Conservation (phyloP, 2,113 vertebrate genomes). For the Triplophysa rosa region DNA sequence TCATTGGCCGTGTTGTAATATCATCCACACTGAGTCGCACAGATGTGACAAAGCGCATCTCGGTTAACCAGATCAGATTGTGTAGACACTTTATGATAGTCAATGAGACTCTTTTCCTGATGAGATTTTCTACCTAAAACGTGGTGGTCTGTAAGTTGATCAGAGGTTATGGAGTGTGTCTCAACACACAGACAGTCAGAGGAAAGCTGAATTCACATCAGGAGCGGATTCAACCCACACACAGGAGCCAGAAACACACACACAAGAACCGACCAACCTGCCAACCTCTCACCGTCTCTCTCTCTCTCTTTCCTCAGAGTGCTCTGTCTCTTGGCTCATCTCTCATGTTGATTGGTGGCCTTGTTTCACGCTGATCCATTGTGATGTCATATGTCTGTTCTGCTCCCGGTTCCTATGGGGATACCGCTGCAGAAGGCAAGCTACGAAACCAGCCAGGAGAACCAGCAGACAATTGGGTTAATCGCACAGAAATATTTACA, state of each 20-base stretch:
- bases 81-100: neutral
- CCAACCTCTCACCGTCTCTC: constrained; percentile 9
- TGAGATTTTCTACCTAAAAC: constrained; percentile 11
- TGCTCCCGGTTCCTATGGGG: constrained; percentile 26
- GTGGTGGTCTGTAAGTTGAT: constrained; percentile 13
- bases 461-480: constrained; percentile 23
- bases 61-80: neutral
- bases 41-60: neutral
- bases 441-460: constrained; percentile 7
- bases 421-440: constrained; percentile 22
- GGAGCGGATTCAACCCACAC: constrained; percentile 46
- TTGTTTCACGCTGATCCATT: constrained; percentile 41
- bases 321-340: constrained; percentile 26
- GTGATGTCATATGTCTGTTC: constrained; percentile 34
- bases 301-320: constrained; percentile 23
- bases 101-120: neutral
- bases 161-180: constrained; percentile 20
- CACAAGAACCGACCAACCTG: neutral
- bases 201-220: constrained; percentile 36
- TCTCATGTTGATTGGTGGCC: constrained; percentile 42
- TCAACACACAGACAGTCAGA: constrained; percentile 33
- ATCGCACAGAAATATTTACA: neutral
- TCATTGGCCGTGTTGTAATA: neutral
- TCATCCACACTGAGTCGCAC: neutral
- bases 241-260: constrained; percentile 17